phyloP scores from a whole-genome alignment of 2,888 invertebrate genomes.

The Cephus pulcher region DNA sequence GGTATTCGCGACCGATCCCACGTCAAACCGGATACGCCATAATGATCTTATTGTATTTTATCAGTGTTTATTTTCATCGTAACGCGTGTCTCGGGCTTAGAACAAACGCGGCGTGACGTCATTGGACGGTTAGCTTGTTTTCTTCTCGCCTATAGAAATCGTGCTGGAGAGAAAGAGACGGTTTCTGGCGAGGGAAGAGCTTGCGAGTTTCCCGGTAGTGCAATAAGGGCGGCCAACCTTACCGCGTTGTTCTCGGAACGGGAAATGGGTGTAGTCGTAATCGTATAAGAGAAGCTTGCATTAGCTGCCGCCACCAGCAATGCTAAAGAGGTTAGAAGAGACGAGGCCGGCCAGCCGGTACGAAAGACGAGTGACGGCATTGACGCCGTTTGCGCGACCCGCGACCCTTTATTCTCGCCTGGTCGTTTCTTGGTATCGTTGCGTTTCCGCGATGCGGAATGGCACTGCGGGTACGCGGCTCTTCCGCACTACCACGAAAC shows the following conservation, averaged over 20 bases:
- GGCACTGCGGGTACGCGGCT: background rate
- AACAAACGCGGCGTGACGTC: background rate
- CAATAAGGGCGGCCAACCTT: background rate
- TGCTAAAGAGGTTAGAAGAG: background rate
- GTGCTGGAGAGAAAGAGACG: background rate
- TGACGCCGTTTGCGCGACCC: background rate
- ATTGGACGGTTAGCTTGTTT: background rate
- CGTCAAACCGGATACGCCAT: background rate
- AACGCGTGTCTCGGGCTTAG: background rate
- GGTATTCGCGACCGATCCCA: constrained; percentile 17
- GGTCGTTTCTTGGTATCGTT: background rate
- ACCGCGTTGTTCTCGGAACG: background rate
- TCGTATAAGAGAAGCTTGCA: background rate
- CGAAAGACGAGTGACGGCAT: background rate
- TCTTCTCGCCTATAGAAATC: background rate
- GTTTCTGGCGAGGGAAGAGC: background rate
- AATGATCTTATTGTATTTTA: background rate
- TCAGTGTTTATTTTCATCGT: background rate
- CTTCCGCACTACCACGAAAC: background rate
- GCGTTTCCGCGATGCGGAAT: background rate
- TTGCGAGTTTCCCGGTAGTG: background rate
- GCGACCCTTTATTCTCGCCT: background rate
- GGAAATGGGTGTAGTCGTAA: background rate
- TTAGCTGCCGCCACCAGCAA: background rate
- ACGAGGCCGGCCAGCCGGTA: background rate